These are phyloP conservation scores for Ormia ochracea DNA, from an alignment of 2,888 invertebrate genomes.

Conservation along the genomic window DNA sequence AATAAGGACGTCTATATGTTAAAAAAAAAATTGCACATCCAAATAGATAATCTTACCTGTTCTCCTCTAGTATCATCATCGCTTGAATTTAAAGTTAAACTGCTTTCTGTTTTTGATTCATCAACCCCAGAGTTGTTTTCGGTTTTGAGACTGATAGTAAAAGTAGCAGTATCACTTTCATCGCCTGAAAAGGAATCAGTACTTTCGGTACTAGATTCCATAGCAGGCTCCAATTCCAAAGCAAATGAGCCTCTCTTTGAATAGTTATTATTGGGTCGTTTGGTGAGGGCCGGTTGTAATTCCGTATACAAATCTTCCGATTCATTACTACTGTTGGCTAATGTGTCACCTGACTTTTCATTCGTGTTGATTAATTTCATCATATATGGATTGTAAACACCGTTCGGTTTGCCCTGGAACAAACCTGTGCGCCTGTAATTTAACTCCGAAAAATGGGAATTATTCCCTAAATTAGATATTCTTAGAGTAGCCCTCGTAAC, in stretches of 20 bases:
- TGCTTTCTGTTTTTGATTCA: conserved; percentile 37
- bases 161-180: conserved; percentile 67
- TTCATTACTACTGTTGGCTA: conserved; percentile 59
- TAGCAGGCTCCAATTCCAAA: conserved; percentile 71
- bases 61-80: conserved; percentile 28
- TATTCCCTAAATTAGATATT: conserved; percentile 70
- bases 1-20: too few species aligned
- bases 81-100: conserved; percentile 9
- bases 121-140: conserved; percentile 40
- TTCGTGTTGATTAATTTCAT: conserved; percentile 69
- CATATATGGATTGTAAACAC: conserved; percentile 74
- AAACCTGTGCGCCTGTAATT: conserved; percentile 71
- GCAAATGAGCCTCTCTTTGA: conserved; percentile 66
- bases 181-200: conserved; percentile 65
- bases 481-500: conserved; percentile 72
- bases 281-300: conserved; percentile 30
- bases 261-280: neutral
- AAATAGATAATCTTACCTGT: conserved; percentile 53
- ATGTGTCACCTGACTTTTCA: conserved; percentile 65
- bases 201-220: conserved; percentile 66
- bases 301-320: conserved; percentile 58
- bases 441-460: conserved; percentile 68
- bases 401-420: conserved; percentile 65
- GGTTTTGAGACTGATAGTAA: conserved; percentile 68
- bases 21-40: too few species aligned